Evolutionary conservation across 2,113 vertebrate species (phyloP).

Genomic region (Sigmodon hispidus): DNA sequence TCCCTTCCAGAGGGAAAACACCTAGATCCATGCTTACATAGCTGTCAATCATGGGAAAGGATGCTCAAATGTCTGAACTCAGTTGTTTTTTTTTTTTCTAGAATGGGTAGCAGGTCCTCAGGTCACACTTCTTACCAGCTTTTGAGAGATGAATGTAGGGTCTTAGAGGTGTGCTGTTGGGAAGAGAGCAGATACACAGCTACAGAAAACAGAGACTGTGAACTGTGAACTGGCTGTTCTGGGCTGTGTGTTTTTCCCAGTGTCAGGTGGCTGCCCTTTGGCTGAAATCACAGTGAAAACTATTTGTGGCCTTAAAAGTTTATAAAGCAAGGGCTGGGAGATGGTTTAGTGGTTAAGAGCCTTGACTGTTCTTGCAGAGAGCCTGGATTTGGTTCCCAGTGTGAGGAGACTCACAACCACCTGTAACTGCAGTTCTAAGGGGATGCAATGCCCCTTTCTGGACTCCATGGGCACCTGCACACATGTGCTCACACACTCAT

Average conservation of each 20-base stretch:
- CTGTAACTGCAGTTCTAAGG: background rate
- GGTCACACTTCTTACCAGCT: accelerated
- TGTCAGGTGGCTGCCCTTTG: background rate
- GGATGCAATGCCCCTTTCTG: background rate
- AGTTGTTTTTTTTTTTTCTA: accelerated
- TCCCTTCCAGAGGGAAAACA: background rate
- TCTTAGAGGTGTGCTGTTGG: no score
- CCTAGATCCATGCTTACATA: accelerated
- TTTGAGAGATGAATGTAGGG: accelerated
- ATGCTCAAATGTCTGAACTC: accelerated
- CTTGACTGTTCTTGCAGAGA: background rate
- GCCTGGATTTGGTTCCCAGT: background rate
- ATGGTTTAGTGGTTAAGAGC: background rate
- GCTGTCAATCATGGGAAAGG: accelerated
- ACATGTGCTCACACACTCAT: background rate
- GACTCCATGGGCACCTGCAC: background rate
- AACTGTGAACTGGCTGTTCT: background rate
- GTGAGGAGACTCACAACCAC: background rate
- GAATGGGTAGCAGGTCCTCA: accelerated
- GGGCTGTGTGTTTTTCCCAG: accelerated
- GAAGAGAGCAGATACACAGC: background rate
- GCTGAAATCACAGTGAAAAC: background rate
- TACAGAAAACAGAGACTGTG: background rate
- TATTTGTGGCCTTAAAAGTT: background rate
- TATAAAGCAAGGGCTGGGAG: background rate